Base-by-base conservation (phyloP, 2,113 vertebrate genomes). In the Raja brachyura region DNA sequence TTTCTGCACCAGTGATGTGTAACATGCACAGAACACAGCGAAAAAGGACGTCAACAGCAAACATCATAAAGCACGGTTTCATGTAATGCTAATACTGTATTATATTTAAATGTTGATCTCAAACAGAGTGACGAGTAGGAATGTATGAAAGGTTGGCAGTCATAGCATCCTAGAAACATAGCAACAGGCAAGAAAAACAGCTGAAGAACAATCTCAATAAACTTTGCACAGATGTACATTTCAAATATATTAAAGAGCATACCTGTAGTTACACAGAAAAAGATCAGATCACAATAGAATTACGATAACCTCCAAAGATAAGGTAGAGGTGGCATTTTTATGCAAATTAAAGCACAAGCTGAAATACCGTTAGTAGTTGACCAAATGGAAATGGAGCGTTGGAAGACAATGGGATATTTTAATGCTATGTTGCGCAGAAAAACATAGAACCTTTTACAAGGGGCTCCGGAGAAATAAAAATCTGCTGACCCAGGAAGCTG, bases 21-120 rank as follows among this genome's bases (percentile, higher is more conserved):
- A 93, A 79, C 20, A 70, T 63, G 63, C 39, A 48, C 39, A 48
- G 39, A 13, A 79, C 56, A 93, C 79, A 93, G 48, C 61, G 66
- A 83, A 2, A 93, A 66, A 77, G 39, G 66, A 56, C 10, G 28
- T 68, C 76, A 83, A 31, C 11, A 14, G 8, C 25, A 13, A 14
- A 88, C 83, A 63, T 63, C 28, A 63, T 31, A 63, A 88, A 18
- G 83, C 59, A 88, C 25, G 59, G 25, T 28, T 85, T 59, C n/a
- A 4, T 59, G 54, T 25, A 61, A 85, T 61, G 54, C 54, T 16
- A 59, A n/a, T 9, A 56, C 81, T 63, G 13, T 14, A 31, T 16
- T 59, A 16, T 25, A 63, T 16, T 63, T 88, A 88, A 88, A 88
- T 88, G 25, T 59, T 86, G 59, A 63, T 88, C 59, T 63, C 59